A percentile compares a stretch with the other conserved stretches of the same genome.
phyloP scores from a whole-genome alignment of 2,797 vertebrate genomes.

The Tragopan temminckii region DNA sequence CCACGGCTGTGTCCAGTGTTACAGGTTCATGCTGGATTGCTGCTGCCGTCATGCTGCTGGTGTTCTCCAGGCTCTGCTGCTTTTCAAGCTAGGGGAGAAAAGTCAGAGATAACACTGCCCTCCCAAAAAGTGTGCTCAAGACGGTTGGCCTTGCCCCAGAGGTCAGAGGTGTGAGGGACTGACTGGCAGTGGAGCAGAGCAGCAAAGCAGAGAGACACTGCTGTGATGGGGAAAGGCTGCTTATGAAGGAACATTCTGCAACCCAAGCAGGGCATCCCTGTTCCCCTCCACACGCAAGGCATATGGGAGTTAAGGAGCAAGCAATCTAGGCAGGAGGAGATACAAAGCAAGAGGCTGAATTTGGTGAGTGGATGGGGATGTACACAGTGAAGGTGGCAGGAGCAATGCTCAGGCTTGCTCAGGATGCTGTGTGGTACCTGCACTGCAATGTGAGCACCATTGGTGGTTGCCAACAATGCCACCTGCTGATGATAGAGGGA shows the following conservation, averaged over 20 bases:
- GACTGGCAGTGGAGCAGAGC: neutral
- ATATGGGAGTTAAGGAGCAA: neutral
- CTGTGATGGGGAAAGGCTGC: neutral
- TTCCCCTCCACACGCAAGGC: neutral
- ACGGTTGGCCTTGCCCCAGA: neutral
- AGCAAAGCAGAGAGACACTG: neutral
- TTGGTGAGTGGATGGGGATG: accelerated
- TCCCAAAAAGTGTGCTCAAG: neutral
- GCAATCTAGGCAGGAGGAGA: accelerated
- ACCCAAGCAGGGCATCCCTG: neutral
- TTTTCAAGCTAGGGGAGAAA: constrained; percentile 78
- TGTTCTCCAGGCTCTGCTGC: constrained; percentile 84
- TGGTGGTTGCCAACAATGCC: constrained; percentile 82
- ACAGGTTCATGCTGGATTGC: constrained; percentile 77
- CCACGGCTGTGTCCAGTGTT: constrained; percentile 33
- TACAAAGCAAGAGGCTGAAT: neutral
- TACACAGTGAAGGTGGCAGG: accelerated
- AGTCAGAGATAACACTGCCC: neutral
- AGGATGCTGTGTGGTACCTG: constrained; percentile 72
- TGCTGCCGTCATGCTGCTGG: constrained; percentile 80
- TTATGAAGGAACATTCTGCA: neutral
- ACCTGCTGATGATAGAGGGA: constrained; percentile 82
- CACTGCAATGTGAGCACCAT: constrained; percentile 80
- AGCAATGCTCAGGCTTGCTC: neutral
- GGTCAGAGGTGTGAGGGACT: neutral